These are phyloP conservation scores for Falco peregrinus DNA, from an alignment of 2,797 vertebrate species.

Conservation along the genomic window DNA sequence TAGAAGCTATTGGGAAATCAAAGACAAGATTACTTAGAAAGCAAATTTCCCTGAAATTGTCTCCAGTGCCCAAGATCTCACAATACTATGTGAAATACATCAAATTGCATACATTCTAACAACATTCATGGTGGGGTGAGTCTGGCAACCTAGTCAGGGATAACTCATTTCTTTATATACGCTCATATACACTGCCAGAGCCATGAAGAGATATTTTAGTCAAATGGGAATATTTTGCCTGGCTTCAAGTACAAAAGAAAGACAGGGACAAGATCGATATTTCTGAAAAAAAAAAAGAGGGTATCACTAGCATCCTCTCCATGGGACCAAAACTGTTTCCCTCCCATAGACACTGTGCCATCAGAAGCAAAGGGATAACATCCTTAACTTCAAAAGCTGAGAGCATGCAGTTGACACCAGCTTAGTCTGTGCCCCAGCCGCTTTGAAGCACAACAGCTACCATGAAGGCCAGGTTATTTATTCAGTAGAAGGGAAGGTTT, in stretches of 20 bases:
- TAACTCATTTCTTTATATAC: background rate
- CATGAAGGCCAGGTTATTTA: background rate
- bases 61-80: background rate
- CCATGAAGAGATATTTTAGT: background rate
- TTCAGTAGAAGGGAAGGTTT: background rate
- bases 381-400: background rate
- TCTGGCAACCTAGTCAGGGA: background rate
- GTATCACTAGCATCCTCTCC: background rate
- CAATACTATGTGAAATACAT: background rate
- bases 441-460: background rate
- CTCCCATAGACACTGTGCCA: background rate
- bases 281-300: background rate
- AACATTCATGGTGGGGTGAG: background rate
- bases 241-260: background rate
- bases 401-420: rapidly evolving
- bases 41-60: background rate
- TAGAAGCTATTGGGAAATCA: background rate
- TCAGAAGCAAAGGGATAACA: background rate
- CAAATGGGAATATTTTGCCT: background rate
- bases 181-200: background rate
- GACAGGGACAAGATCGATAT: background rate
- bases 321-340: background rate
- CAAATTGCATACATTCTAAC: background rate
- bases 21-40: background rate
- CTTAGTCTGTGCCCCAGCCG: background rate